Conservation (phyloP, 2,797 vertebrate species). For the Siniperca obscura region DNA sequence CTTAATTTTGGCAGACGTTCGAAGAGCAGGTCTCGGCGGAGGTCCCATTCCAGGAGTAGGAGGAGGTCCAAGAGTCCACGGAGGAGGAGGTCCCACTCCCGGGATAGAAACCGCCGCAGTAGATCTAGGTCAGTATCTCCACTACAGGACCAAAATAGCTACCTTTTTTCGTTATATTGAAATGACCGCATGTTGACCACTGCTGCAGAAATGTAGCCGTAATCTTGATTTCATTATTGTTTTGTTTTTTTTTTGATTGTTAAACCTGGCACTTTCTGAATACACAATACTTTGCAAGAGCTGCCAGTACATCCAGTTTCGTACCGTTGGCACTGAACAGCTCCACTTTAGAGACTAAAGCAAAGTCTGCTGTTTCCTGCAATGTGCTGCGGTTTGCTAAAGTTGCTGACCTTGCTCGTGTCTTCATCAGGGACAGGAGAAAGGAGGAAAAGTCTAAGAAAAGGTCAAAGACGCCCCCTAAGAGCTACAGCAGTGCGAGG, state of each 20-base stretch:
- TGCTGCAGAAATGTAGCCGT: not conserved
- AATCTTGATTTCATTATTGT: not conserved
- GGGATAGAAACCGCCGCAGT: constrained; percentile 91
- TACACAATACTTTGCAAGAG: not conserved
- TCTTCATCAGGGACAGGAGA: constrained; percentile 89
- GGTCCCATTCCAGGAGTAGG: constrained; percentile 94
- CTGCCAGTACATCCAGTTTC: not conserved
- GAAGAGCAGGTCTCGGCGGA: constrained; percentile 92
- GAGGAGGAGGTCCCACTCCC: constrained; percentile 91
- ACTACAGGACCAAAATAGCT: not conserved
- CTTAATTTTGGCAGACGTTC: constrained; percentile 86
- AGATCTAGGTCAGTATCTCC: constrained; percentile 87
- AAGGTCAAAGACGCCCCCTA: constrained; percentile 97
- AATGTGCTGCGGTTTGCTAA: not conserved
- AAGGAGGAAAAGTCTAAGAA: constrained; percentile 98
- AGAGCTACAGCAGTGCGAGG: constrained; percentile 97
- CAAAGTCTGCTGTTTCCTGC: not conserved
- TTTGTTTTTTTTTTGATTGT: not conserved
- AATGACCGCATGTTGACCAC: not conserved
- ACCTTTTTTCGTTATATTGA: not conserved
- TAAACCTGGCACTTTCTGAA: not conserved
- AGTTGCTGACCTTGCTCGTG: not conserved
- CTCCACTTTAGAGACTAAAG: not conserved
- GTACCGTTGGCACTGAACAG: not conserved
- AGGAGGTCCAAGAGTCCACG: constrained; percentile 95